Evolutionary conservation across 2,113 vertebrate genomes (phyloP).

Genomic region (Coptodon bakossiorum): DNA sequence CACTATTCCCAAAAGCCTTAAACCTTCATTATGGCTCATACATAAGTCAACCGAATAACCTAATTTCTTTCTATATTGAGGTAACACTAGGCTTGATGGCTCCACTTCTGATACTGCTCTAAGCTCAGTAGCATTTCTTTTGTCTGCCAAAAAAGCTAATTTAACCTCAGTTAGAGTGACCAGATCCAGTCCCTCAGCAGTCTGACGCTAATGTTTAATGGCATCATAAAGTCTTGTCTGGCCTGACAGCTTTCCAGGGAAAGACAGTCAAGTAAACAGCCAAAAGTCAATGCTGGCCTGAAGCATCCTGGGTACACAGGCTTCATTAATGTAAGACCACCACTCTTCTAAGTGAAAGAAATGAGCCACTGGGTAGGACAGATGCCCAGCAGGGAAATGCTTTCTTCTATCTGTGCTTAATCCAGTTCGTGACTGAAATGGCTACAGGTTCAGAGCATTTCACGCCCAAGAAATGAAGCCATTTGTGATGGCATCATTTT

Average conservation of each 20-base stretch:
- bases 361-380: not conserved
- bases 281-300: slow-evolving; percentile 44
- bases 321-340: slow-evolving; percentile 22
- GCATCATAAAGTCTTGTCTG: slow-evolving; percentile 24
- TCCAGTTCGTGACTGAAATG: not conserved
- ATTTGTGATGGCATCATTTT: not conserved
- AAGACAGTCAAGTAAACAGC: slow-evolving; percentile 33
- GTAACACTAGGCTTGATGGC: not conserved
- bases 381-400: not conserved
- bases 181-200: not conserved
- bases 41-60: not conserved
- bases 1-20: not conserved
- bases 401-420: not conserved
- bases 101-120: not conserved
- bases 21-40: not conserved
- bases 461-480: not conserved
- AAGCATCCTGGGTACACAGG: slow-evolving; percentile 12
- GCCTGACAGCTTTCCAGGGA: slow-evolving; percentile 1
- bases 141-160: not conserved
- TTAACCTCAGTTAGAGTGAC: not conserved
- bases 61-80: not conserved
- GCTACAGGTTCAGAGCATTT: not conserved
- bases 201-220: slow-evolving; percentile 12
- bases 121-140: not conserved
- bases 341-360: not conserved